Evolutionary conservation across 2,888 invertebrate species (phyloP).

Genomic region (Boloria selene): DNA sequence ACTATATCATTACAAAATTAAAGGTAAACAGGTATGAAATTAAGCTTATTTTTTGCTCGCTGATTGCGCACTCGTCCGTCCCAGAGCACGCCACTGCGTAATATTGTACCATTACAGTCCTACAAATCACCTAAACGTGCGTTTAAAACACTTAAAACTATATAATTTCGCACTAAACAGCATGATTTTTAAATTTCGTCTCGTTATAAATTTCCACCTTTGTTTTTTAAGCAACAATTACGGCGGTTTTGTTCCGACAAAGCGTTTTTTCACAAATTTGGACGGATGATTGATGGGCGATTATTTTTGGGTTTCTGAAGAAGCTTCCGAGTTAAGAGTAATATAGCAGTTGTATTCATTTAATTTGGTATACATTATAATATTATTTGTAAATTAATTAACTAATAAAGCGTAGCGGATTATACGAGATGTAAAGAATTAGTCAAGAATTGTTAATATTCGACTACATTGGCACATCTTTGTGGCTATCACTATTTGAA

Average conservation of each 20-base stretch:
- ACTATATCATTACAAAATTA: slow-evolving; percentile 74
- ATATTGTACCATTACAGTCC: slow-evolving; percentile 67
- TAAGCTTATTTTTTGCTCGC: slow-evolving; percentile 74
- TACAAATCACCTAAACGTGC: slow-evolving; percentile 74
- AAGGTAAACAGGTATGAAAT: slow-evolving; percentile 81
- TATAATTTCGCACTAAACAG: slow-evolving; percentile 81
- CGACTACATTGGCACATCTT: not conserved
- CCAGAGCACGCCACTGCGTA: slow-evolving; percentile 66
- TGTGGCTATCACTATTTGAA: not conserved
- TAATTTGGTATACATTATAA: slow-evolving; percentile 28
- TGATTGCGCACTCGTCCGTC: slow-evolving; percentile 70
- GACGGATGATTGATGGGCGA: slow-evolving; percentile 75
- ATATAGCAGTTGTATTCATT: slow-evolving; percentile 40
- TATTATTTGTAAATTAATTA: slow-evolving; percentile 44
- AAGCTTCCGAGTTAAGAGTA: slow-evolving; percentile 71
- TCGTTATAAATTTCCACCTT: slow-evolving; percentile 79
- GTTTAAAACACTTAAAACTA: slow-evolving; percentile 77
- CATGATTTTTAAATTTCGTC: slow-evolving; percentile 76
- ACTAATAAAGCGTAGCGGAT: not conserved
- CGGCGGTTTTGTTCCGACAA: slow-evolving; percentile 65
- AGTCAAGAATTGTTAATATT: slow-evolving; percentile 5
- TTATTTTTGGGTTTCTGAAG: slow-evolving; percentile 72
- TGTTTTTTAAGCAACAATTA: slow-evolving; percentile 77
- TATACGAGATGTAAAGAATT: not conserved
- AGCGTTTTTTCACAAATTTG: slow-evolving; percentile 62